Evolutionary conservation across 37 sponge, comb jelly and placozoan species (phyloP).

Genomic region (Theonella swinhoei): DNA sequence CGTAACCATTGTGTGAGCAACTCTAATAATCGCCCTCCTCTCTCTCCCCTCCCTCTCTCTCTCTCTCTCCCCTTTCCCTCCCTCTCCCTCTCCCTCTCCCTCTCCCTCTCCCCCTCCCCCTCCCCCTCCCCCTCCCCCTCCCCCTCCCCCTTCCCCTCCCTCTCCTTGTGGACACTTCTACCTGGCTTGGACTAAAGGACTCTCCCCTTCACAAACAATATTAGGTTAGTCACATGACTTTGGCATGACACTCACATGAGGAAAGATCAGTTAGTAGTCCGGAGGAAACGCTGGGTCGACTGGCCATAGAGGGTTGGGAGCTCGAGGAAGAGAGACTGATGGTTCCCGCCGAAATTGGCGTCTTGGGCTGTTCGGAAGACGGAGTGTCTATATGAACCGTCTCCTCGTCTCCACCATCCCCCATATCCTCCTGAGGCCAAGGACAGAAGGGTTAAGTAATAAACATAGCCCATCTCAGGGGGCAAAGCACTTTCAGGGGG

Average conservation of each 20-base stretch:
- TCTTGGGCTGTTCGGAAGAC: no score
- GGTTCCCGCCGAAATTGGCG: no score
- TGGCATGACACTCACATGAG: background rate
- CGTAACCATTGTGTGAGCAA: no score
- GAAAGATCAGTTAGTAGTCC: background rate
- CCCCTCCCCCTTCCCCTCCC: conserved; percentile 5
- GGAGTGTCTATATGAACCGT: no score
- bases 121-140: background rate
- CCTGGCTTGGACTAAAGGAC: background rate
- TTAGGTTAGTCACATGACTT: background rate
- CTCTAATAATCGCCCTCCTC: background rate
- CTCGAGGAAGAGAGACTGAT: conserved; percentile 45
- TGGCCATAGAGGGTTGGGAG: conserved; percentile 52
- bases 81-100: conserved; percentile 3
- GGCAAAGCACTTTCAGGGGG: no score
- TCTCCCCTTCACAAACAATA: background rate
- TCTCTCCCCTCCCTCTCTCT: conserved; percentile 20
- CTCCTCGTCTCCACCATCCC: no score
- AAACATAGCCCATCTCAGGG: background rate
- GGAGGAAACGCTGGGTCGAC: conserved; percentile 3
- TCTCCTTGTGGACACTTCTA: background rate
- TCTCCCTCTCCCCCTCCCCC: background rate
- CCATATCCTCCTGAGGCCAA: no score
- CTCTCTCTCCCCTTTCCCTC: conserved; percentile 9
- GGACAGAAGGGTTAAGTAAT: background rate